Conservation (phyloP, 2,888 invertebrate genomes). For the Malthinus seriepunctatus region DNA sequence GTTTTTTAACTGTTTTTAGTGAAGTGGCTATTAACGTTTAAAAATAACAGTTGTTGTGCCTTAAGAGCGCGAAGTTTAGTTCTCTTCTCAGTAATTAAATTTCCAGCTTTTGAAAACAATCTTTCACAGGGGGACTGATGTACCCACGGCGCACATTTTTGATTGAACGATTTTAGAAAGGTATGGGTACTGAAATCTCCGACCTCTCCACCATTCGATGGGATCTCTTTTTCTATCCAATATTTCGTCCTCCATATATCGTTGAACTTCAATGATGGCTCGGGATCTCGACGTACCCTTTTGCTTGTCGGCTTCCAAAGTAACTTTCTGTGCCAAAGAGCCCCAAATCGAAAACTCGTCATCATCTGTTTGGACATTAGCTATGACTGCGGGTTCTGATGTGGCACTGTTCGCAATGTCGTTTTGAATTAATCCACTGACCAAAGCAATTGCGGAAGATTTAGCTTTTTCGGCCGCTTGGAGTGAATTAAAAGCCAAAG, state of each 20-base stretch:
- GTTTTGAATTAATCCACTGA: background rate
- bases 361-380: background rate
- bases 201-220: slow-evolving; percentile 22
- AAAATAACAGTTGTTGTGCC: too few species aligned
- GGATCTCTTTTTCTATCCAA: slow-evolving; percentile 21
- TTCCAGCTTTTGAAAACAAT: too few species aligned
- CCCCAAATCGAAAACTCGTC: slow-evolving; percentile 9
- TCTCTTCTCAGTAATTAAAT: too few species aligned
- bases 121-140: slow-evolving; percentile 3
- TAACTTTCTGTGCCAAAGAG: slow-evolving; percentile 9
- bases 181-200: slow-evolving; percentile 15
- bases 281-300: slow-evolving; percentile 9
- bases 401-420: background rate
- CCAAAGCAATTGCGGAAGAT: background rate
- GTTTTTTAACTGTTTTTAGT: too few species aligned
- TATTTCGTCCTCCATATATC: slow-evolving; percentile 24
- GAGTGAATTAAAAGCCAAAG: slow-evolving; percentile 1
- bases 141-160: slow-evolving; percentile 18
- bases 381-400: background rate
- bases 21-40: too few species aligned
- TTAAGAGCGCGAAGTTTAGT: too few species aligned
- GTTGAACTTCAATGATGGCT: slow-evolving; percentile 22
- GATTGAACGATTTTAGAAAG: slow-evolving; percentile 13
- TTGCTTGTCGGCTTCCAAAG: slow-evolving; percentile 10
- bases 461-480: slow-evolving; percentile 9